These are phyloP conservation scores for Drosophila acutilabella DNA, from an alignment of 2,888 invertebrate genomes.

Conservation along the genomic window DNA sequence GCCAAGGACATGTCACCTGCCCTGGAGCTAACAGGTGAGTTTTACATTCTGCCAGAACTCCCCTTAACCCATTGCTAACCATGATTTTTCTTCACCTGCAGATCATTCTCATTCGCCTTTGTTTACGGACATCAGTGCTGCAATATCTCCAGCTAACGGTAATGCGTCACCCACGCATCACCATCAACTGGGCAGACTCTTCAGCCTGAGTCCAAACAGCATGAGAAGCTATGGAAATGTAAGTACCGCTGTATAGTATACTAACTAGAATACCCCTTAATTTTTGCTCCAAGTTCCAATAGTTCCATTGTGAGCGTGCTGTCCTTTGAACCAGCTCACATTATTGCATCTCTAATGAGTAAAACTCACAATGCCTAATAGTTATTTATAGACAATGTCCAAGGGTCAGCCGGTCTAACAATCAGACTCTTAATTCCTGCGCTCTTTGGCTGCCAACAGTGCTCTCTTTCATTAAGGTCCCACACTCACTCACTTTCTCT, in stretches of 20 bases:
- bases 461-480: neutral
- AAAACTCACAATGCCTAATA: slow-evolving; percentile 27
- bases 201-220: slow-evolving; percentile 83
- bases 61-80: neutral
- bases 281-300: neutral
- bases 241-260: slow-evolving; percentile 57
- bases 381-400: slow-evolving; percentile 41
- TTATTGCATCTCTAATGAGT: slow-evolving; percentile 12
- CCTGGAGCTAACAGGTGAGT: slow-evolving; percentile 78
- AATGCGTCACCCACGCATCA: slow-evolving; percentile 82
- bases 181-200: slow-evolving; percentile 80
- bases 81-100: neutral
- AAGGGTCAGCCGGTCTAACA: slow-evolving; percentile 37
- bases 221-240: slow-evolving; percentile 83
- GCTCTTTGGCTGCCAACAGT: slow-evolving; percentile 12
- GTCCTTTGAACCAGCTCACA: slow-evolving; percentile 15
- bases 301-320: slow-evolving; percentile 1
- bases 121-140: slow-evolving; percentile 76
- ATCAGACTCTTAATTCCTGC: slow-evolving; percentile 3
- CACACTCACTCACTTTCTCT: slow-evolving; percentile 7
- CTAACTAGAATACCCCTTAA: neutral
- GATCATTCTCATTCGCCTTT: slow-evolving; percentile 75
- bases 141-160: slow-evolving; percentile 81
- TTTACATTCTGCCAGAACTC: no score
- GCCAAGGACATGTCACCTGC: slow-evolving; percentile 83